These are phyloP conservation scores for Tenodera sinensis DNA, from an alignment of 2,888 invertebrate species.

Conservation along the genomic window DNA sequence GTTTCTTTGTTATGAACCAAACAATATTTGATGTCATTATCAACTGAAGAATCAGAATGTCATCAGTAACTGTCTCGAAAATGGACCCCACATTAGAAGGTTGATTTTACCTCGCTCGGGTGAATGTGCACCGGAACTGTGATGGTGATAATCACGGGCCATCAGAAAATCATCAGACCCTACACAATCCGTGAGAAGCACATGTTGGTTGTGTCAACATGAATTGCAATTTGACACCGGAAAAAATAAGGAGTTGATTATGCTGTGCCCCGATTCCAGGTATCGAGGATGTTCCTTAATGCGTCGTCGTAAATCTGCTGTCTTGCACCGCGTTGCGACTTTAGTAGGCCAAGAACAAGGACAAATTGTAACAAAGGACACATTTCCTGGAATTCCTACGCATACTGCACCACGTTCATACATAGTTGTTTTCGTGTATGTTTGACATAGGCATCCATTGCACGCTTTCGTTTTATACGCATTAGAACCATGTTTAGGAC, in stretches of 20 bases:
- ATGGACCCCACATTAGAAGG: background rate
- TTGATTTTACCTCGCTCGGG: background rate
- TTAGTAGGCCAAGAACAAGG: background rate
- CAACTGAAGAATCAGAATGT: background rate
- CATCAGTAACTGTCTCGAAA: background rate
- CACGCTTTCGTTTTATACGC: too few species aligned
- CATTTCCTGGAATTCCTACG: background rate
- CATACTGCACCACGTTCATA: background rate
- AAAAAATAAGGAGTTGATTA: background rate
- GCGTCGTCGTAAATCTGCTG: background rate
- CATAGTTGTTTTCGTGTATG: background rate
- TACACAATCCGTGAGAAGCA: background rate
- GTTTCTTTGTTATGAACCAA: background rate
- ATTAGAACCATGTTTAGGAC: too few species aligned
- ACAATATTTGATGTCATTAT: background rate
- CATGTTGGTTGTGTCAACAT: background rate
- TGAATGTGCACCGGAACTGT: background rate
- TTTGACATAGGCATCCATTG: background rate
- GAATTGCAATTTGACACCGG: background rate
- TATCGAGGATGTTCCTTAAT: background rate
- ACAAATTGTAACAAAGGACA: background rate
- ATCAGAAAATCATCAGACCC: constrained; percentile 2
- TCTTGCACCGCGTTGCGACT: background rate
- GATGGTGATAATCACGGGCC: background rate
- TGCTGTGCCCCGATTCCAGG: background rate